phyloP scores from a whole-genome alignment of 2,113 vertebrate species.

The Salminus brasiliensis region DNA sequence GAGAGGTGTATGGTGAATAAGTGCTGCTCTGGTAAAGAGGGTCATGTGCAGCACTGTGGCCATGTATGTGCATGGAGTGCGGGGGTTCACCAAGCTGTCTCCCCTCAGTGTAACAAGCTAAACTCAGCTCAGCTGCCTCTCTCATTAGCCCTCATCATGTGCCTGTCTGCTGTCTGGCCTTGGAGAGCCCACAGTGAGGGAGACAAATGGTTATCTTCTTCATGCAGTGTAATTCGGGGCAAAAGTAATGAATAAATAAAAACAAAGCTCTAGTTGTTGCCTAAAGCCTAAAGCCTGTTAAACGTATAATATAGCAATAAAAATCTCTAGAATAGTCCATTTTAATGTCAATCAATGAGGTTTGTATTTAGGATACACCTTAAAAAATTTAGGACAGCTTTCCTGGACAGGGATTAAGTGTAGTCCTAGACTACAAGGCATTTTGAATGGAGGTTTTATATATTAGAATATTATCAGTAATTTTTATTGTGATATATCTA shows the following conservation, averaged over 20 bases:
- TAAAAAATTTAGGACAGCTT: not conserved
- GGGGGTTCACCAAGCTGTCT: slow-evolving; percentile 5
- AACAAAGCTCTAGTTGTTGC: slow-evolving; percentile 3
- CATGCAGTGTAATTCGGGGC: slow-evolving; percentile 12
- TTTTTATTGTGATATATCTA: too few species aligned
- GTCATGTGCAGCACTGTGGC: not conserved
- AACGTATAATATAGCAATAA: not conserved
- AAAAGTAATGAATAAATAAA: slow-evolving; percentile 22
- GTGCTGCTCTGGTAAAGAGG: slow-evolving; percentile 11
- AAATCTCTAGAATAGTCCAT: not conserved
- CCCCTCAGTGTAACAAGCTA: slow-evolving; percentile 21
- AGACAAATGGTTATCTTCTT: slow-evolving; percentile 34
- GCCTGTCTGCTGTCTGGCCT: slow-evolving; percentile 39
- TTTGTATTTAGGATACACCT: not conserved
- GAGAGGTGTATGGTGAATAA: not conserved
- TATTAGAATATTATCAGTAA: too few species aligned
- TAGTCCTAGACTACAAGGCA: too few species aligned
- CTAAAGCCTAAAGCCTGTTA: not conserved
- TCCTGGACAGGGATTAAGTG: too few species aligned
- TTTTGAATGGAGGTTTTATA: too few species aligned
- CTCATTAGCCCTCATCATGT: slow-evolving; percentile 44
- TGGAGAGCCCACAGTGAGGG: slow-evolving; percentile 13
- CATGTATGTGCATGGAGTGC: not conserved
- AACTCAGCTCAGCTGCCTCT: slow-evolving; percentile 37
- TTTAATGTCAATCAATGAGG: not conserved